phyloP scores from a whole-genome alignment of 2,797 vertebrate species.

The Remorina albescens region DNA sequence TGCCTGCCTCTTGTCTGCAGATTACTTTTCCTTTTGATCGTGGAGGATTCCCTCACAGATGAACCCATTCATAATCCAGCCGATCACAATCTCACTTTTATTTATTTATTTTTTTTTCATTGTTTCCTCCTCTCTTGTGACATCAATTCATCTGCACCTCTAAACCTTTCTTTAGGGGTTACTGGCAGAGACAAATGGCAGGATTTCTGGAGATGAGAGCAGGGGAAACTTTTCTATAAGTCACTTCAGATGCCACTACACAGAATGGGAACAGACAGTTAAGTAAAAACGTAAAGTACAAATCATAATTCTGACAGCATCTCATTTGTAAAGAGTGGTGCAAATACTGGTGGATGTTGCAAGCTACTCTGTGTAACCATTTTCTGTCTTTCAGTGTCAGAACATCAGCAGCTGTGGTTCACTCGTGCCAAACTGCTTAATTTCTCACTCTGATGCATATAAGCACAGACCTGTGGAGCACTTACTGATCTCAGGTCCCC shows the following conservation, averaged over 20 bases:
- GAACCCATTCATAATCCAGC: slow-evolving; percentile 59
- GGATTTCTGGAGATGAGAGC: slow-evolving; percentile 20
- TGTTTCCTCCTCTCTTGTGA: slow-evolving; percentile 44
- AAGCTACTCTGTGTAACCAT: background rate
- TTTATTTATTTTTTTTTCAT: slow-evolving; percentile 32
- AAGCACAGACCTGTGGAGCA: slow-evolving; percentile 37
- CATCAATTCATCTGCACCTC: slow-evolving; percentile 44
- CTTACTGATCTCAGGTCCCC: slow-evolving; percentile 43
- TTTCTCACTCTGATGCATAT: slow-evolving; percentile 45
- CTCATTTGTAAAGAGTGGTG: slow-evolving; percentile 9
- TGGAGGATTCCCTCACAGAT: slow-evolving; percentile 43
- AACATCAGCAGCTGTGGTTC: slow-evolving; percentile 9
- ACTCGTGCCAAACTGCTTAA: slow-evolving; percentile 27
- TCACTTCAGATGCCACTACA: slow-evolving; percentile 25
- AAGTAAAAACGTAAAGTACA: slow-evolving; percentile 17
- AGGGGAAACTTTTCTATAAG: slow-evolving; percentile 12
- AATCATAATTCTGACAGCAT: slow-evolving; percentile 12
- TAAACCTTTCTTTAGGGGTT: slow-evolving; percentile 27
- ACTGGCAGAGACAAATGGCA: background rate
- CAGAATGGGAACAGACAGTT: slow-evolving; percentile 7
- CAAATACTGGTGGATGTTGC: background rate
- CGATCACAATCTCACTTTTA: slow-evolving; percentile 59
- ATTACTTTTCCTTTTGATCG: slow-evolving; percentile 51
- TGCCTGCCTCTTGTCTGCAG: slow-evolving; percentile 53
- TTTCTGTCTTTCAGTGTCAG: slow-evolving; percentile 9